Conservation (phyloP, 1,140 invertebrate species). For the Hydropsyche tenuis region DNA sequence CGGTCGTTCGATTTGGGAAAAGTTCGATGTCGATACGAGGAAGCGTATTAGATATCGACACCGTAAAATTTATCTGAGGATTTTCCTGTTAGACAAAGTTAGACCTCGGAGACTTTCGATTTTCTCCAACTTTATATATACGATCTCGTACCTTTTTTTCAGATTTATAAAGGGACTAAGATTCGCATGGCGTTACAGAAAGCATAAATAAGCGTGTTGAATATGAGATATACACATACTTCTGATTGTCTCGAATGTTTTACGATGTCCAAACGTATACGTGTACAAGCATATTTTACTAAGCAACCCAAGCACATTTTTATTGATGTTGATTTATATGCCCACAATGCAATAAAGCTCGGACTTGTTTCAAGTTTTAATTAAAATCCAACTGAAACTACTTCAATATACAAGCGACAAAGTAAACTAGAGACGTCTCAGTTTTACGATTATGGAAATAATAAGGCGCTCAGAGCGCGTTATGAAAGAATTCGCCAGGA, state of each 20-base stretch:
- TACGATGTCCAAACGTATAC: too few species aligned
- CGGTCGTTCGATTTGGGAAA: slow-evolving; percentile 3
- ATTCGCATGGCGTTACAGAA: too few species aligned
- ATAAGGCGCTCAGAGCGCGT: slow-evolving; percentile 6
- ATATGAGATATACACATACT: too few species aligned
- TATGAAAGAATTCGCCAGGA: neutral
- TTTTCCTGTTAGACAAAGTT: slow-evolving; percentile 24
- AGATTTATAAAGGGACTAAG: too few species aligned
- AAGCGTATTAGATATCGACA: slow-evolving; percentile 8
- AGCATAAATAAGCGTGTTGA: too few species aligned
- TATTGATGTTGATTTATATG: too few species aligned
- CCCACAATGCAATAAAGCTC: neutral
- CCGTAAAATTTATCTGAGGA: slow-evolving; percentile 7
- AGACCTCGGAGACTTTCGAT: slow-evolving; percentile 8
- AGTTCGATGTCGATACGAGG: neutral
- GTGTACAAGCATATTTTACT: too few species aligned
- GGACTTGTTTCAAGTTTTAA: slow-evolving; percentile 7
- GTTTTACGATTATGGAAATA: slow-evolving; percentile 22
- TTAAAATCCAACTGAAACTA: neutral
- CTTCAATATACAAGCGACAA: neutral
- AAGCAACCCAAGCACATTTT: too few species aligned
- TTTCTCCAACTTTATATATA: neutral
- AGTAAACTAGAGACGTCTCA: slow-evolving; percentile 1
- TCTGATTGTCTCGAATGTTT: too few species aligned
- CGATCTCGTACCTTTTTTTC: too few species aligned